A percentile compares a stretch with the other conserved stretches of the same genome.
phyloP scores from a whole-genome alignment of 2,113 vertebrate species.

The Raja brachyura region DNA sequence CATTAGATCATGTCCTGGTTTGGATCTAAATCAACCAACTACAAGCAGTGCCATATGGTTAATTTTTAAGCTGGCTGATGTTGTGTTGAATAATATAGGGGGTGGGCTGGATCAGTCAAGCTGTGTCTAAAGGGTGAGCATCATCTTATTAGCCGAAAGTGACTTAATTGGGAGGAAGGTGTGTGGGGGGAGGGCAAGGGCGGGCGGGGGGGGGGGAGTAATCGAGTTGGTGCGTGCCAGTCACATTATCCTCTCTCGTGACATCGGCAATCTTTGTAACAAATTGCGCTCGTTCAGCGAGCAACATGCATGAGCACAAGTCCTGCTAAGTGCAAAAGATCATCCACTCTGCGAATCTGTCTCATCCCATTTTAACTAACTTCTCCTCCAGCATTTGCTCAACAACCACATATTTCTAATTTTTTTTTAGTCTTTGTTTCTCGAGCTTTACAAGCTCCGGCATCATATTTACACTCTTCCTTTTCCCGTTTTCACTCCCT shows the following conservation, averaged over 20 bases:
- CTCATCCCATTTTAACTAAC: slow-evolving; percentile 2
- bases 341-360: slow-evolving; percentile 32
- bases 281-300: slow-evolving; percentile 35
- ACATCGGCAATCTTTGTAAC: slow-evolving; percentile 37
- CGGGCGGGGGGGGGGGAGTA: background rate
- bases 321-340: slow-evolving; percentile 22
- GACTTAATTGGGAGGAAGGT: slow-evolving; percentile 48
- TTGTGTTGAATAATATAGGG: slow-evolving; percentile 63
- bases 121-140: slow-evolving; percentile 56
- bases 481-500: background rate
- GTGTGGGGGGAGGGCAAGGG: slow-evolving; percentile 40
- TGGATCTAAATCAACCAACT: slow-evolving; percentile 52
- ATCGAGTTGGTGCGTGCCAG: slow-evolving; percentile 10
- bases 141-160: slow-evolving; percentile 60
- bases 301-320: slow-evolving; percentile 2
- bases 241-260: slow-evolving; percentile 36
- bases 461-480: background rate
- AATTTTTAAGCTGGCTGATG: slow-evolving; percentile 61
- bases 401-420: background rate
- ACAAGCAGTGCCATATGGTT: slow-evolving; percentile 58
- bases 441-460: background rate
- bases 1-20: slow-evolving; percentile 46
- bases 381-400: background rate
- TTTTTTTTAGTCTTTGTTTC: background rate
- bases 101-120: slow-evolving; percentile 51